phyloP scores from a whole-genome alignment of 1,140 invertebrate species.

The Apis mellifera region Amel_HAv3.1 CM009934.2:3487501-3488000 shows the following conservation, averaged over 20 bases:
- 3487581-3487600: conserved; percentile 65
- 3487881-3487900: conserved; percentile 80
- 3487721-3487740: conserved; percentile 78
- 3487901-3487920: conserved; percentile 65
- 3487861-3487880: conserved; percentile 81
- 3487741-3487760: conserved; percentile 79
- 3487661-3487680: too few relatives aligned
- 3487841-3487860: conserved; percentile 78
- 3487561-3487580: conserved; percentile 70
- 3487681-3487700: not conserved
- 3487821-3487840: conserved; percentile 78
- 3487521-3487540: conserved; percentile 64
- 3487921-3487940: not conserved
- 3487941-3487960: conserved; percentile 49
- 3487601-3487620: conserved; percentile 61
- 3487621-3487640: conserved; percentile 57
- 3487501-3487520: conserved; percentile 6
- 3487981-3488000: conserved; percentile 76
- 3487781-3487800: conserved; percentile 84
- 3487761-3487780: conserved; percentile 82
- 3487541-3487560: conserved; percentile 70
- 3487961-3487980: conserved; percentile 76
- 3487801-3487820: conserved; percentile 76
- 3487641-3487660: conserved; percentile 26
- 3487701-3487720: conserved; percentile 24